Base-by-base conservation (phyloP, 2,888 invertebrate genomes). In the Epinotia brunnichana region DNA sequence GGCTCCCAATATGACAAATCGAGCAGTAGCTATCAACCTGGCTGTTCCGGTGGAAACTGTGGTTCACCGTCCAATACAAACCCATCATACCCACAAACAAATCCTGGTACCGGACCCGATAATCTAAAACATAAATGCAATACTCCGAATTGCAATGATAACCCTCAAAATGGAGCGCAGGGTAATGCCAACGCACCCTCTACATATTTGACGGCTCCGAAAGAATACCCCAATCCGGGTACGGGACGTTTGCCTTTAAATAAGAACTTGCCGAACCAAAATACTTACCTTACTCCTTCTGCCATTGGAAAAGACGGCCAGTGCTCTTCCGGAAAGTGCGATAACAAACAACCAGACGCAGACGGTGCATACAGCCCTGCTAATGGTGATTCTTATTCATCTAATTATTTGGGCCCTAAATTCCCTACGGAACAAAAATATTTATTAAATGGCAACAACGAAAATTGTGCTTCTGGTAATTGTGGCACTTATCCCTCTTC, bases 131-230 rank as follows among this genome's bases (percentile, higher is more conserved):
- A 78, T 41, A 76, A 71, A 70, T 81, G 78, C 75, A 74, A 75
- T 35, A 75, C 80, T 24, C 77, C 81, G 4, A 74, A 78, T 72
- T 78, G 78, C 60, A 78, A 74, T 57, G 67, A 74, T 60, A 74
- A 53, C 19, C 7, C 70, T 62, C 57, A 60, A 57, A 70, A 70
- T 51, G 80, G 74, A 56, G 39, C 79, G 56, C 74, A 72, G 29
- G 64, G 76, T 48, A 75, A 73, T 48, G 75, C 78, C 51, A 80
- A 78, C 71, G 80, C 81, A 77, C 89, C 91, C n/a, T 77, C 84
- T 35, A 77, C 75, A 70, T 76, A 83, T 75, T 83, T 90, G 70
- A 85, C 85, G 73, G 79, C 86, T 21, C 90, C 91, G 17, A 88
- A 88, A 79, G 70, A 82, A 68, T 17, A 69, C 21, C 51, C 74